phyloP scores from a whole-genome alignment of 1,140 invertebrate species.

The Brachystomella parvula region DNA sequence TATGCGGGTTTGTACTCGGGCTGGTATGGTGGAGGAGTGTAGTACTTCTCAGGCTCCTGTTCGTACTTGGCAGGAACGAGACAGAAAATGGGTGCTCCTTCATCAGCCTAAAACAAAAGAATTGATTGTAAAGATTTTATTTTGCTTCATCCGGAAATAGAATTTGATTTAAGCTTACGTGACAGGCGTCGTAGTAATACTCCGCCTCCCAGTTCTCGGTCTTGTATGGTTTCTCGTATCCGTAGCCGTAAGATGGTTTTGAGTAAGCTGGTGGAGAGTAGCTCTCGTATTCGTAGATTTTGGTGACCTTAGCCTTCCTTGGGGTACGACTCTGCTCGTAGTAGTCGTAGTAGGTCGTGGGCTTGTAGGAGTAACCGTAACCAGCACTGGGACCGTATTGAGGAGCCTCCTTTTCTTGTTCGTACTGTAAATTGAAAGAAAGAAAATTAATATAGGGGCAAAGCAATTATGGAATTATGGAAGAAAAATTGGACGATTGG shows the following conservation, averaged over 20 bases:
- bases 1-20: background rate
- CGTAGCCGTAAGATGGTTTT: slow-evolving; percentile 5
- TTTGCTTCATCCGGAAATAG: background rate
- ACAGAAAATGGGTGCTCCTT: slow-evolving; percentile 35
- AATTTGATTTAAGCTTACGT: slow-evolving; percentile 24
- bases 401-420: background rate
- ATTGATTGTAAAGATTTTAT: background rate
- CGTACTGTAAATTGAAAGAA: slow-evolving; percentile 20
- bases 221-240: slow-evolving; percentile 14
- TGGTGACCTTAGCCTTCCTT: slow-evolving; percentile 32
- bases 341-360: slow-evolving; percentile 24
- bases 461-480: background rate
- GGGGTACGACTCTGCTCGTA: slow-evolving; percentile 28
- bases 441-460: background rate
- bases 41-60: slow-evolving; percentile 22
- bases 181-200: slow-evolving; percentile 36
- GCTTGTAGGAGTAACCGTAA: slow-evolving; percentile 17
- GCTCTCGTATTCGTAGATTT: slow-evolving; percentile 23
- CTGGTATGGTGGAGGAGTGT: slow-evolving; percentile 20
- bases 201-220: slow-evolving; percentile 35
- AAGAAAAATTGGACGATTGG: background rate
- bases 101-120: slow-evolving; percentile 31
- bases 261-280: background rate
- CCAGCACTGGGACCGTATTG: slow-evolving; percentile 13
- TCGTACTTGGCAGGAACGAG: slow-evolving; percentile 26